Percentiles rank a stretch among this genome's conserved stretches.
phyloP scores from a whole-genome alignment of 2,113 vertebrate genomes.

The Seriola rivoliana region DNA sequence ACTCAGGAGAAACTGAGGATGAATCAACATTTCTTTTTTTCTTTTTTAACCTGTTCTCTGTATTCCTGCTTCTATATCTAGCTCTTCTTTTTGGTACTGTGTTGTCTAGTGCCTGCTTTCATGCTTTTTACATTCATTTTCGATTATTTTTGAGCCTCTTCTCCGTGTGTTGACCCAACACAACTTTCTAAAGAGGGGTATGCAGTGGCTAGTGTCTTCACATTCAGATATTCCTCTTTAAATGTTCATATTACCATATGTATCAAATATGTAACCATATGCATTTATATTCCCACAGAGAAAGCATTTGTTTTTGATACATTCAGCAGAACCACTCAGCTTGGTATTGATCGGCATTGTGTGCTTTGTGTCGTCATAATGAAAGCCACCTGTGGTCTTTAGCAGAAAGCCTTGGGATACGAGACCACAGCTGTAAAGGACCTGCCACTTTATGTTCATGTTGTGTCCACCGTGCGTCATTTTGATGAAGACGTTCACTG shows the following conservation, averaged over 20 bases:
- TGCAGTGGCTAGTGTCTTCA: not conserved
- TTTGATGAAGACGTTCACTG: slow-evolving; percentile 6
- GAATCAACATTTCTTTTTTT: not conserved
- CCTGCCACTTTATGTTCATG: not conserved
- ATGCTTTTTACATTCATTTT: not conserved
- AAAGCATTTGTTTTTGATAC: too few species aligned
- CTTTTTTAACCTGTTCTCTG: not conserved
- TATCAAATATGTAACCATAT: not conserved
- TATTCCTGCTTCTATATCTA: not conserved
- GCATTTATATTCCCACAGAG: not conserved
- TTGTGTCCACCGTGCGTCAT: not conserved
- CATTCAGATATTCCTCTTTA: not conserved
- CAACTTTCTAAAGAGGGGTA: not conserved
- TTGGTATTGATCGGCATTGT: slow-evolving; percentile 43
- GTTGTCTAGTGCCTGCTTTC: not conserved
- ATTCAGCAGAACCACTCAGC: not conserved
- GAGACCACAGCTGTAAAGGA: slow-evolving; percentile 1
- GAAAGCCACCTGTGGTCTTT: slow-evolving; percentile 34
- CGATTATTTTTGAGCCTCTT: not conserved
- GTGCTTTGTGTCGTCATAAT: slow-evolving; percentile 26
- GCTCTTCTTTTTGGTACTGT: not conserved
- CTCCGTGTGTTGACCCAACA: not conserved
- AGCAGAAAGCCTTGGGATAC: slow-evolving; percentile 1
- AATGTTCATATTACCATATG: not conserved
- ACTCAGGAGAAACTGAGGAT: slow-evolving; percentile 10